These are phyloP conservation scores for Drosophila aldrichi DNA, from an alignment of 2,888 invertebrate genomes.

Conservation along the genomic window DNA sequence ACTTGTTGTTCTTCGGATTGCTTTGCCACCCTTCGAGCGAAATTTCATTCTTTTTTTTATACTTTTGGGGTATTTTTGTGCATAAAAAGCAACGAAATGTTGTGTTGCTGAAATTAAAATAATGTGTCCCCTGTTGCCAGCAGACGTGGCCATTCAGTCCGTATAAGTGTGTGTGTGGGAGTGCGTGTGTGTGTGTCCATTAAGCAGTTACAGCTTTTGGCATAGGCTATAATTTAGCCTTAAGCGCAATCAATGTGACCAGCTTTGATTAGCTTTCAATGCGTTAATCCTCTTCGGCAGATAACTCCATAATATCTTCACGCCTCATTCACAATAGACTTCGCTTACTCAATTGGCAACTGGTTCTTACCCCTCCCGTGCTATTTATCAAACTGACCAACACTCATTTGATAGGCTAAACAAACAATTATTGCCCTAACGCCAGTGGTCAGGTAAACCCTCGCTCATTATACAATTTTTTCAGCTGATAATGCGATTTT, in stretches of 20 bases:
- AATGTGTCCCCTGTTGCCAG: conserved; percentile 84
- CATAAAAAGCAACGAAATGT: conserved; percentile 61
- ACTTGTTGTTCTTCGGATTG: conserved; percentile 14
- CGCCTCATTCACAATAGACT: conserved; percentile 23
- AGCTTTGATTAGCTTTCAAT: neutral
- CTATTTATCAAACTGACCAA: conserved; percentile 35
- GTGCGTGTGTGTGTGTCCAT: conserved; percentile 24
- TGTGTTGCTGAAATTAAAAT: conserved; percentile 76
- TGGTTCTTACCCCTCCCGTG: conserved; percentile 17
- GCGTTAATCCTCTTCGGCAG: neutral
- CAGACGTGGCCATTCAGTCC: conserved; percentile 65
- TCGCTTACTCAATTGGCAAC: conserved; percentile 16
- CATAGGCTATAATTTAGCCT: conserved; percentile 48
- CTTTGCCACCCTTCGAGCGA: conserved; percentile 66
- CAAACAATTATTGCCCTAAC: conserved; percentile 27
- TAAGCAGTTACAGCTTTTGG: conserved; percentile 25
- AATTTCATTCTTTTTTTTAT: conserved; percentile 33
- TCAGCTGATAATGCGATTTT: conserved; percentile 70
- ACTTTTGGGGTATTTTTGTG: conserved; percentile 57
- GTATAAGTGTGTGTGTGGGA: conserved; percentile 4
- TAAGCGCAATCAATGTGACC: conserved; percentile 30
- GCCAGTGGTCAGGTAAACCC: conserved; percentile 30
- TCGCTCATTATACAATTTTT: conserved; percentile 52
- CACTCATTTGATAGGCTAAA: conserved; percentile 52
- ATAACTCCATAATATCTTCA: conserved; percentile 21